Conservation (phyloP, 2,113 vertebrate species). For the Hymenochirus boettgeri region DNA sequence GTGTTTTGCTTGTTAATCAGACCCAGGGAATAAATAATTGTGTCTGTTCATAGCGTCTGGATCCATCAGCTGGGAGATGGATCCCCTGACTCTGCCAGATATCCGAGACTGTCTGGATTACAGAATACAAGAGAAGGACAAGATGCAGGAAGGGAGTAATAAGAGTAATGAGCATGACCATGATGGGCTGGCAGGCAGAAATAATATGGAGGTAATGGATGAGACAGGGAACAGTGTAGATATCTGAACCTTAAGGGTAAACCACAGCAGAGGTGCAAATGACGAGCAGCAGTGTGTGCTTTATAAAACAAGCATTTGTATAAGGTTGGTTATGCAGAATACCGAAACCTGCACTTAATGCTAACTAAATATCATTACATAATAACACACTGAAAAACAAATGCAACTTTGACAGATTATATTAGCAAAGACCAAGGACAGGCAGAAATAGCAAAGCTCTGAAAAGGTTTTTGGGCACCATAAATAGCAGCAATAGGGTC, state of each 20-base stretch:
- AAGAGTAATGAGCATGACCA: constrained; percentile 37
- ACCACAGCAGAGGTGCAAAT: too few species aligned
- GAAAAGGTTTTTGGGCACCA: too few species aligned
- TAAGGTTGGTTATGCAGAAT: too few species aligned
- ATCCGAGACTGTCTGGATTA: constrained; percentile 7
- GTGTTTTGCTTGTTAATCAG: not conserved
- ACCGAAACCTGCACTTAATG: too few species aligned
- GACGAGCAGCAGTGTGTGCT: too few species aligned
- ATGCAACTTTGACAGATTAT: too few species aligned
- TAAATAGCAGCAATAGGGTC: too few species aligned
- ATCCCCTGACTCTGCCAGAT: constrained; percentile 22
- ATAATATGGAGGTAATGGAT: not conserved
- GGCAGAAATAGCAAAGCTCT: too few species aligned
- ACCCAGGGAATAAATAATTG: not conserved
- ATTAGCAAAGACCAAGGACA: too few species aligned
- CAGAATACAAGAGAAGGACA: constrained; percentile 26
- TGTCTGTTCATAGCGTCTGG: not conserved
- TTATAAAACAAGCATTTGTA: too few species aligned
- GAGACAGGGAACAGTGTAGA: not conserved
- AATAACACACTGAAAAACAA: too few species aligned
- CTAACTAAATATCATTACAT: too few species aligned
- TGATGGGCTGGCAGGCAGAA: constrained; percentile 10
- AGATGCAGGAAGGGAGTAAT: constrained; percentile 7
- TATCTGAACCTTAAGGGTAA: not conserved
- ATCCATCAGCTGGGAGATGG: constrained; percentile 23